phyloP scores from a whole-genome alignment of 2,797 vertebrate genomes.

The Pitangus sulphuratus region DNA sequence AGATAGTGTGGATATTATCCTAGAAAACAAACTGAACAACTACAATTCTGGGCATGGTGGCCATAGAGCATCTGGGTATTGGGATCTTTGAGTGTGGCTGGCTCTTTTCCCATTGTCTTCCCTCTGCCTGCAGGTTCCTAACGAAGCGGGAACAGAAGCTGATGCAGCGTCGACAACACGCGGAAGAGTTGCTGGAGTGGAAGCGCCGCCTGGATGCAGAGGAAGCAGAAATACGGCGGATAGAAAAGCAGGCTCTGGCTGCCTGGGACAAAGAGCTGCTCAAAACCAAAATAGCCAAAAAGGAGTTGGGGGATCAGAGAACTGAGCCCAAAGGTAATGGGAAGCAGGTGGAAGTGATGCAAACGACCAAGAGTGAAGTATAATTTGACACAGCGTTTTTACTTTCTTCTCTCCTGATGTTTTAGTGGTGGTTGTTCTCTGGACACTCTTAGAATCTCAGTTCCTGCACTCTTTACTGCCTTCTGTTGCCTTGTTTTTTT shows the following conservation, averaged over 20 bases:
- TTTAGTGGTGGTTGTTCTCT: background rate
- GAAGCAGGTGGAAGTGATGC: background rate
- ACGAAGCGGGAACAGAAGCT: slow-evolving; percentile 96
- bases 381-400: background rate
- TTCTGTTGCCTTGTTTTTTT: background rate
- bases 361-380: background rate
- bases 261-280: slow-evolving; percentile 85
- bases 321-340: slow-evolving; percentile 77
- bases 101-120: background rate
- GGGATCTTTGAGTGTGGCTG: background rate
- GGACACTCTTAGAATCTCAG: background rate
- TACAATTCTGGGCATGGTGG: background rate
- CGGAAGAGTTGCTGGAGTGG: slow-evolving; percentile 93
- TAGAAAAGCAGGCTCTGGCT: slow-evolving; percentile 91
- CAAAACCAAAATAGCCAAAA: slow-evolving; percentile 74
- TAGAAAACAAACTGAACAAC: background rate
- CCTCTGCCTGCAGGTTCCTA: slow-evolving; percentile 84
- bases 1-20: background rate
- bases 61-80: background rate
- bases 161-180: slow-evolving; percentile 91
- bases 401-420: background rate
- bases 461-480: background rate
- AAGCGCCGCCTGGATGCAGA: slow-evolving; percentile 91
- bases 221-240: slow-evolving; percentile 90
- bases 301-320: slow-evolving; percentile 75